Evolutionary conservation across 2,888 invertebrate genomes (phyloP), one percentile per base, ranked within the genome.

Genomic region (Polymixis flavicincta): DNA sequence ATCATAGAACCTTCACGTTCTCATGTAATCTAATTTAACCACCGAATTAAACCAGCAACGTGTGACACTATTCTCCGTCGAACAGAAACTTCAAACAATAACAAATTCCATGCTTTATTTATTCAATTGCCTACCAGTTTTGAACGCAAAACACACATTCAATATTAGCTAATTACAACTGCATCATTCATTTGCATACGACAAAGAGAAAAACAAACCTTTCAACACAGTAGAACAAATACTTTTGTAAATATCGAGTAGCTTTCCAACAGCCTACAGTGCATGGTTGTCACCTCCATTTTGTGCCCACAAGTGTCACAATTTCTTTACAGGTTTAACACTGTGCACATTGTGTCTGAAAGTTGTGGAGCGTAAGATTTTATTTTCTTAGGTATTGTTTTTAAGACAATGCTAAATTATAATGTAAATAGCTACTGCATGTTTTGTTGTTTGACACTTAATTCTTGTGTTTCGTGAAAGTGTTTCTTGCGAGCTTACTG

Each of bases 231-330:
- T 65, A 71, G 84, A 85, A 90, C 89, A 90, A 89, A 87, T 82
- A 86, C 79, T 80, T 87, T 82, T 87, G 89, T 88, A 83, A 87
- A 90, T 90, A 89, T 86, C 78, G 83, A 61, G 76, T 80, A 84
- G 88, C 87, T 89, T 90, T 89, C 87, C 88, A 87, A 83, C 87
- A 83, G 86, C 60, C 75, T 73, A 75, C 76, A 80, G 84, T 82
- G 83, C 80, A 90, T 87, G 90, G 83, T 76, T 91, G 91, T 89
- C 91, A 82, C 83, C 85, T 85, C 73, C 85, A 85, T 87, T 83
- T 85, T 82, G 67, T 76, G 66, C 66, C 60, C 69, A 82, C 69
- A 74, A 77, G 80, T 85, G 86, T 83, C 87, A 87, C 82, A 87
- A 84, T 86, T 78, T 83, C 79, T 87, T 74, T 79, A 76, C 80